These are phyloP conservation scores for Zosterops borbonicus DNA, from an alignment of 2,113 vertebrate species.

Conservation along the genomic window DNA sequence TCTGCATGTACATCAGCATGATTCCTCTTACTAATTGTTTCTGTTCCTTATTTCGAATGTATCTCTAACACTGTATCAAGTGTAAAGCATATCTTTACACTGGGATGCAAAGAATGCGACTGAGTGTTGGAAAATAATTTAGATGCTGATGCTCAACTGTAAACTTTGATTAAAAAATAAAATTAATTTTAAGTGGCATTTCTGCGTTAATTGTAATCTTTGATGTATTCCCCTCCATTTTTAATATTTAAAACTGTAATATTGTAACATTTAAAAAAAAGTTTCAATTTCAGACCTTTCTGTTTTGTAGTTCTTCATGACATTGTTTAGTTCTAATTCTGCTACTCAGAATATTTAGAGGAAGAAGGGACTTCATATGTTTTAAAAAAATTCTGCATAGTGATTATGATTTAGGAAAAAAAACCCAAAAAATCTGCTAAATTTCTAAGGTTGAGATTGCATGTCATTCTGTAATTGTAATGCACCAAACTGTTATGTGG, in stretches of 20 bases:
- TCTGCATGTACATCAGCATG: conserved; percentile 48
- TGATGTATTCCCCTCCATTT: not conserved
- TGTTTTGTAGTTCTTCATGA: not conserved
- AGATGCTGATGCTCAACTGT: conserved; percentile 51
- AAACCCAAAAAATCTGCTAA: not conserved
- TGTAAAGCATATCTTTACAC: conserved; percentile 61
- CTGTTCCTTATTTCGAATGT: conserved; percentile 43
- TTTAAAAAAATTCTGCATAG: not conserved
- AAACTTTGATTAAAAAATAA: conserved; percentile 51
- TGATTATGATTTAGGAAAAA: not conserved
- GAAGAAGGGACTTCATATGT: not conserved
- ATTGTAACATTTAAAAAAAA: not conserved
- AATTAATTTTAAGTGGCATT: conserved; percentile 51
- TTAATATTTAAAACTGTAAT: not conserved
- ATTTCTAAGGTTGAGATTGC: not conserved
- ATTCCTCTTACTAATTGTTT: conserved; percentile 19
- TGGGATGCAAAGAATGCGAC: conserved; percentile 13
- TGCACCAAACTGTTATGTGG: not conserved
- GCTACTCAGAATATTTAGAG: conserved; percentile 17
- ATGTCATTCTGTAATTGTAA: conserved; percentile 21
- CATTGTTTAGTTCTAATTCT: not conserved
- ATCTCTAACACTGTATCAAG: conserved; percentile 38
- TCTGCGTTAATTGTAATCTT: conserved; percentile 67
- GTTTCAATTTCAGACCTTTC: not conserved
- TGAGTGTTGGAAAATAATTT: conserved; percentile 51